These are phyloP conservation scores for Chloroclystis v-ata DNA, from an alignment of 2,888 invertebrate species.

Conservation along the genomic window DNA sequence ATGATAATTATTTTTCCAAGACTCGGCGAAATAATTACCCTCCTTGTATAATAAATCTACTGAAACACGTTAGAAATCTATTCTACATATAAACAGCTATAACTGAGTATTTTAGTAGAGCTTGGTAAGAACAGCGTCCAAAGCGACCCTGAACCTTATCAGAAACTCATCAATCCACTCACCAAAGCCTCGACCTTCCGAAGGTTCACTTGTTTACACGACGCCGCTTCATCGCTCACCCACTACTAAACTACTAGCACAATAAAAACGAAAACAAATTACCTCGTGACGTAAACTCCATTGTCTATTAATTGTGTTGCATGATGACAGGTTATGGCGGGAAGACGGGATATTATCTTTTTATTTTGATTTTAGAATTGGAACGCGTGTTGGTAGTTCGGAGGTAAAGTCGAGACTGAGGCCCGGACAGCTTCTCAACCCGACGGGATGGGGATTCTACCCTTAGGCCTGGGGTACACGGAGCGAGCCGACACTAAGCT, in stretches of 20 bases:
- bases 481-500: no score
- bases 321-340: constrained; percentile 41
- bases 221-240: constrained; percentile 15
- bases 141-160: not conserved
- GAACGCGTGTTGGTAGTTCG: constrained; percentile 25
- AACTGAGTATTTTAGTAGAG: no score
- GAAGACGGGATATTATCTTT: constrained; percentile 30
- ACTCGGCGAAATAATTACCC: no score
- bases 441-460: constrained; percentile 33
- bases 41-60: no score
- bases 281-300: constrained; percentile 59
- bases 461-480: constrained; percentile 3
- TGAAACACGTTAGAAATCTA: no score
- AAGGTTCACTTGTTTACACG: constrained; percentile 24
- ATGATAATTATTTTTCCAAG: no score
- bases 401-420: constrained; percentile 39
- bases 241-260: constrained; percentile 35
- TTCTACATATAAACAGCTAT: no score
- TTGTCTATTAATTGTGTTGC: constrained; percentile 55
- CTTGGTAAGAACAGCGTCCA: no score
- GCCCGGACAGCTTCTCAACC: constrained; percentile 37
- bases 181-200: constrained; percentile 23
- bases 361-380: not conserved
- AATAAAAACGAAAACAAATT: constrained; percentile 37
- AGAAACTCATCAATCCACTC: constrained; percentile 9